These are phyloP conservation scores for Chelmon rostratus DNA, from an alignment of 2,797 vertebrate genomes.

Conservation along the genomic window DNA sequence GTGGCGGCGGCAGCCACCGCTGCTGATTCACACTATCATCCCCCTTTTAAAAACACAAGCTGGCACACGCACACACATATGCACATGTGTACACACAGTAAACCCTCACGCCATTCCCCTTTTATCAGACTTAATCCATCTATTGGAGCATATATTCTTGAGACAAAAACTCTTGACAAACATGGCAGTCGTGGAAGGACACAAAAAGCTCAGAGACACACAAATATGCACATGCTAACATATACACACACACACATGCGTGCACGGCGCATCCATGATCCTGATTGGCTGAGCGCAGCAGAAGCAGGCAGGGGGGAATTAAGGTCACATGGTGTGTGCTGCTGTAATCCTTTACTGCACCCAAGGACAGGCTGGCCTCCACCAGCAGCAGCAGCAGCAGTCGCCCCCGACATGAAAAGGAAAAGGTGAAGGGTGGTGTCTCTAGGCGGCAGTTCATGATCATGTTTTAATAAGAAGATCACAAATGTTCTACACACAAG, in stretches of 20 bases:
- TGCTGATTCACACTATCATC: conserved; percentile 82
- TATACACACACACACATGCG: conserved; percentile 43
- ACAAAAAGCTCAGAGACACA: conserved; percentile 7
- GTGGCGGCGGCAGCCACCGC: conserved; percentile 75
- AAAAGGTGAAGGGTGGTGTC: conserved; percentile 23
- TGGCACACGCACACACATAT: conserved; percentile 36
- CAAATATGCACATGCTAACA: conserved; percentile 43
- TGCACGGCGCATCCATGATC: conserved; percentile 47
- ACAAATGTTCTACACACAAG: conserved; percentile 34
- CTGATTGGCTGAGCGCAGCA: conserved; percentile 69
- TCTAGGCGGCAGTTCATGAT: conserved; percentile 39
- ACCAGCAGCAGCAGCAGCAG: conserved; percentile 31
- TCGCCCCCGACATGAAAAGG: conserved; percentile 28
- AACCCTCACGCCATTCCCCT: conserved; percentile 25
- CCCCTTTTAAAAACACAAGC: conserved; percentile 55
- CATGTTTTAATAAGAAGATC: conserved; percentile 53
- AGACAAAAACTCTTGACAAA: conserved; percentile 58
- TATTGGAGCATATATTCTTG: conserved; percentile 36
- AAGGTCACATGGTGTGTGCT: conserved; percentile 82
- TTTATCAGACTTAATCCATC: conserved; percentile 65
- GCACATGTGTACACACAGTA: conserved; percentile 38
- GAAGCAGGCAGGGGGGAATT: conserved; percentile 76
- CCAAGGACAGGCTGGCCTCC: conserved; percentile 77
- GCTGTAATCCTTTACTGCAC: conserved; percentile 81
- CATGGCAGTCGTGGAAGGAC: conserved; percentile 39